Base-by-base conservation (phyloP, 1,140 invertebrate species). In the Schmidtea mediterranea region DNA sequence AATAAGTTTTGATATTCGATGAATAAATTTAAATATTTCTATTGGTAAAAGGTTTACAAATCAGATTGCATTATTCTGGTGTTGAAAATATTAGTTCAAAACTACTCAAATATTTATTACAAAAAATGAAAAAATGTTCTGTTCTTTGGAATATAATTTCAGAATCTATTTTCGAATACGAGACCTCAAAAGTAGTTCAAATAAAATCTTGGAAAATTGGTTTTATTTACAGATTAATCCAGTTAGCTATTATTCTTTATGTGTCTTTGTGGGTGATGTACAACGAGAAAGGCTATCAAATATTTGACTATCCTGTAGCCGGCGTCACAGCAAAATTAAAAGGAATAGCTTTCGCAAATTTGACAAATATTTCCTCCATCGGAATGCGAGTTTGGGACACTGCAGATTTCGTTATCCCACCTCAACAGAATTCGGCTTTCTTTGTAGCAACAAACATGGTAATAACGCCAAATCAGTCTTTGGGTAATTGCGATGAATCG, bases 351-450 rank as follows among this genome's bases (percentile, higher is more conserved):
- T 24, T 39, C n/a, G 22, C 48, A 13, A 36, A 41, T 22, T 21
- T 18, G 9, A 12, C 36, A 6, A 51, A 36, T 16, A 41, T 49
- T 32, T n/a, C 10, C 2, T 32, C n/a, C 6, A 50, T 48, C 6
- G 46, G 46, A 13, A 23, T 13, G 12, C 15, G 13, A 18, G 39
- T 53, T 6, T 53, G 52, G 52, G 52, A 53, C 53, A 12, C 48
- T 3, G 43, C 47, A 10, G 52, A 53, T 36, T 48, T 43, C 32
- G 38, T 23, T 43, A 41, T 53, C 26, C 43, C 46, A 23, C 52
- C 52, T 18, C 50, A 51, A 26, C 36, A 51, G 22, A 51, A 38
- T 22, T 16, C 39, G n/a, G 50, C 50, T 5, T 50, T 51, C 24
- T 51, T 51, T 37, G 38, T 51, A 5, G 38, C 46, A 19, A 51